A percentile compares a stretch with the other conserved stretches of the same genome.
These are phyloP conservation scores for Nasonia giraulti DNA, from an alignment of 1,140 invertebrate genomes.

Conservation along the genomic window DNA sequence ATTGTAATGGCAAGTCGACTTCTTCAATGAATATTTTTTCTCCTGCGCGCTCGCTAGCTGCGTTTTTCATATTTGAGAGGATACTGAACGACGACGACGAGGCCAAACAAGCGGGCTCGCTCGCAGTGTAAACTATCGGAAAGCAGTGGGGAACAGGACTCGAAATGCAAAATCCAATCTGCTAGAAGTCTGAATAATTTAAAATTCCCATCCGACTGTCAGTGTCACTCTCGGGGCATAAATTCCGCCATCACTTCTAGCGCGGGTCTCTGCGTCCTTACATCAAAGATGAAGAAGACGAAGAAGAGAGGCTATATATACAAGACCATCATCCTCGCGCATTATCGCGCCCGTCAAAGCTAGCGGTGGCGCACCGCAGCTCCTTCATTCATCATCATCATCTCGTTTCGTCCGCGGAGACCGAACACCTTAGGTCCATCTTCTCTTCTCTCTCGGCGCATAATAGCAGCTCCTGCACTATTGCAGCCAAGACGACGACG, in stretches of 20 bases:
- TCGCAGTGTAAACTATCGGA: neutral
- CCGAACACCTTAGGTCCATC: constrained; percentile 14
- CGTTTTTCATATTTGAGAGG: neutral
- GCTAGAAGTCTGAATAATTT: neutral
- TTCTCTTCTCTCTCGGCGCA: neutral
- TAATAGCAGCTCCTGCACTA: neutral
- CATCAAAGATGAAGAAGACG: neutral
- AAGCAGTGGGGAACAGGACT: neutral
- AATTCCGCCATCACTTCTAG: too few species aligned
- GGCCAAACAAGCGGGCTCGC: neutral
- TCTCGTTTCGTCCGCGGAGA: constrained; percentile 5
- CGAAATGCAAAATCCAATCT: too few species aligned
- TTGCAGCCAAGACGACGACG: neutral
- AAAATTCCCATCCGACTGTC: neutral
- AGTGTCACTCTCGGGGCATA: neutral
- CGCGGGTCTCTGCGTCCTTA: too few species aligned
- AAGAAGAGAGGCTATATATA: neutral
- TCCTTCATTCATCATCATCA: constrained; percentile 35
- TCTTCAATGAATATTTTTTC: neutral
- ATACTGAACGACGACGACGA: neutral
- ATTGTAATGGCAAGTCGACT: neutral
- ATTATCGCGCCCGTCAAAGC: neutral
- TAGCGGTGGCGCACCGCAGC: neutral
- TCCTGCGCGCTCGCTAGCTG: neutral
- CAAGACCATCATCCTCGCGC: neutral